A percentile compares a stretch with the other conserved stretches of the same genome.
Evolutionary conservation across 2,888 invertebrate species (phyloP).

Genomic region (Chirona hameri): DNA sequence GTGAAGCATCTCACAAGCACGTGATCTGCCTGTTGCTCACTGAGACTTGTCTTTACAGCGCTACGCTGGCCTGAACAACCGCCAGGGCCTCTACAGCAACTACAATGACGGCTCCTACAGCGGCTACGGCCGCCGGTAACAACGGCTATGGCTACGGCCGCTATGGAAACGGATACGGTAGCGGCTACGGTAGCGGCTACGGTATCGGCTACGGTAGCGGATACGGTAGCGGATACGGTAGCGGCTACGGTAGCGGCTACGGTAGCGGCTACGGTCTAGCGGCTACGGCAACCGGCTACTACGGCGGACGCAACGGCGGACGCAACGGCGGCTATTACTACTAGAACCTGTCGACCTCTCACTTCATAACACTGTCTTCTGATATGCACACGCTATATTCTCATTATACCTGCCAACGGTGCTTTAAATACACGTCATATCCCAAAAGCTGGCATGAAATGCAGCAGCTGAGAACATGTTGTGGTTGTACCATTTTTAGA

Average conservation of each 20-base stretch:
- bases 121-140: neutral
- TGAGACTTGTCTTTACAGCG: neutral
- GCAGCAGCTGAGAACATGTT: too few relatives aligned
- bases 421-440: neutral
- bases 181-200: neutral
- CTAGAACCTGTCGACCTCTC: neutral
- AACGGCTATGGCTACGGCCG: neutral
- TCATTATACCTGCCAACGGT: neutral
- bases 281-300: neutral
- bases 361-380: neutral
- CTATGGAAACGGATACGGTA: neutral
- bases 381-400: too few relatives aligned
- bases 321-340: neutral
- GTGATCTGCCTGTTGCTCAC: too few relatives aligned
- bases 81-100: neutral
- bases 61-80: neutral
- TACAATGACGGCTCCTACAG: neutral
- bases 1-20: too few relatives aligned
- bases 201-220: neutral
- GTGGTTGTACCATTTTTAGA: too few relatives aligned
- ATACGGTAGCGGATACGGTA: neutral
- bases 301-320: neutral
- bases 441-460: neutral
- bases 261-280: neutral
- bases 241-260: neutral